Percentiles rank a stretch among this genome's conserved stretches.
Conservation (phyloP, 2,113 vertebrate genomes). For the Phaethon lepturus region DNA sequence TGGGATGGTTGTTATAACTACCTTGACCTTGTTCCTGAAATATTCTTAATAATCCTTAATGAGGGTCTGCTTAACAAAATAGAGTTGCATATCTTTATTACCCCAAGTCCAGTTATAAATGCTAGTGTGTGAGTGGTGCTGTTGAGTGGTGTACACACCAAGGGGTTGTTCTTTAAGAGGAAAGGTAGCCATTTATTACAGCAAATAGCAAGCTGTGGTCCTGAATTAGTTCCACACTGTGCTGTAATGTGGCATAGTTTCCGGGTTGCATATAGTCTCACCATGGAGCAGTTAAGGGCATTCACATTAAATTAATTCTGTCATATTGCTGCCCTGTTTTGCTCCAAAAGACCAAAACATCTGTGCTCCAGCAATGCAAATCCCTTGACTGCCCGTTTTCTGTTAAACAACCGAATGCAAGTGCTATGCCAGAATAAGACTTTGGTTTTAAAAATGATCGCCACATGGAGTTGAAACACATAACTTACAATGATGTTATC, state of each 20-base stretch:
- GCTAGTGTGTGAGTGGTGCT: neutral
- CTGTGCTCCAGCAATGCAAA: neutral
- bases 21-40: neutral
- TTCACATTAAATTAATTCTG: neutral
- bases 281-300: neutral
- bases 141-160: neutral
- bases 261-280: neutral
- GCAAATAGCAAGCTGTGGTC: neutral
- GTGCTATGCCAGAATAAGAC: neutral
- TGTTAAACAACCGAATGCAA: neutral
- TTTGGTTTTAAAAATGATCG: neutral
- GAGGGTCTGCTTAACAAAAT: neutral
- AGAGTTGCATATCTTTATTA: neutral
- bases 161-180: neutral
- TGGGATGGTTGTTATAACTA: neutral
- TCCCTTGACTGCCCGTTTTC: neutral
- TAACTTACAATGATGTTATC: neutral
- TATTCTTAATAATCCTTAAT: neutral
- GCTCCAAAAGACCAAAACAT: neutral
- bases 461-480: neutral
- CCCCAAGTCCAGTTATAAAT: neutral
- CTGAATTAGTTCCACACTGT: neutral
- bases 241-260: neutral
- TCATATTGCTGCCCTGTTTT: neutral
- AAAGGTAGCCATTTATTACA: neutral